Percentiles rank a stretch among this genome's conserved stretches.
Conservation (phyloP, 2,888 invertebrate genomes). For the Hetaerina titia region DNA sequence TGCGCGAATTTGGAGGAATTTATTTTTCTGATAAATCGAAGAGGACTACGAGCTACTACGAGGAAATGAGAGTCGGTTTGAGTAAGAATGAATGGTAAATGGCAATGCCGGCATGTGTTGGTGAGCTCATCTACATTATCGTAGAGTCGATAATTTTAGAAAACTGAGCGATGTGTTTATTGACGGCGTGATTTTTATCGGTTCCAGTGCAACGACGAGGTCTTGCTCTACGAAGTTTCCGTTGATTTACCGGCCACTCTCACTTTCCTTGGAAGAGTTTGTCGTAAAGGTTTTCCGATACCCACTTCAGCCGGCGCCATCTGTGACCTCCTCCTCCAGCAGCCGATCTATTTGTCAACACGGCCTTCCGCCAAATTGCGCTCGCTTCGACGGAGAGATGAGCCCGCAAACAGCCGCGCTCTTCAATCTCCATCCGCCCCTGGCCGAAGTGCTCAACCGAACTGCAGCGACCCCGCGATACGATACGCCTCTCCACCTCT, state of each 20-base stretch:
- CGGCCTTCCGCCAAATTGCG: neutral
- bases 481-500: neutral
- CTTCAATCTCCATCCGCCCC: neutral
- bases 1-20: too few species aligned
- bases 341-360: neutral
- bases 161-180: neutral
- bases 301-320: neutral
- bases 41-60: too few species aligned
- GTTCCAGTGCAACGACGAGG: neutral
- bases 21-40: too few species aligned
- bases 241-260: neutral
- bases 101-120: too few species aligned
- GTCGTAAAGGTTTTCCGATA: constrained; percentile 35
- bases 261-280: neutral
- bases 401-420: neutral
- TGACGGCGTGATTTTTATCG: neutral
- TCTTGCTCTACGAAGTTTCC: neutral
- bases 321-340: neutral
- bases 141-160: neutral
- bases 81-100: too few species aligned
- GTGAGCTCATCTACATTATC: too few species aligned
- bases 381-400: neutral
- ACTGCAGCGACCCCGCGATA: neutral
- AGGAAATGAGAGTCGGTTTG: too few species aligned
- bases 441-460: neutral